Evolutionary conservation across 2,113 vertebrate species (phyloP).

Genomic region (Gila orcuttii): DNA sequence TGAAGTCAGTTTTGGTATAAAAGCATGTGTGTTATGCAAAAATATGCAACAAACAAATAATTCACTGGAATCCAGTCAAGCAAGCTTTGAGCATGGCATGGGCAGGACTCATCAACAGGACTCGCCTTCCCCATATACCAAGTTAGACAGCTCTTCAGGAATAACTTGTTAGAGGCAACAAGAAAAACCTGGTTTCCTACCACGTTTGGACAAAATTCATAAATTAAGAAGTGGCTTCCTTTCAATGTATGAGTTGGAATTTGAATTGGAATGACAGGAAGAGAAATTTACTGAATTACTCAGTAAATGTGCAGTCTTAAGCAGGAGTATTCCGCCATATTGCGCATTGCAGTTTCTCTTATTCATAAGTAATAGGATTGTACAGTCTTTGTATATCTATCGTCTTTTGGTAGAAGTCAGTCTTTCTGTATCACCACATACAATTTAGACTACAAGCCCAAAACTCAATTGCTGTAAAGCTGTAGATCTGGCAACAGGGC

Average conservation of each 20-base stretch:
- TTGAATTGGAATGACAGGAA: background rate
- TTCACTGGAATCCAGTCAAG: slow-evolving; percentile 47
- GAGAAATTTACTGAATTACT: background rate
- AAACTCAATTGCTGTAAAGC: background rate
- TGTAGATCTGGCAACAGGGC: background rate
- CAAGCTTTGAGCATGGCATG: background rate
- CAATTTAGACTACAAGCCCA: background rate
- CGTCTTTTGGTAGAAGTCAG: background rate
- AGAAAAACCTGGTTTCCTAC: background rate
- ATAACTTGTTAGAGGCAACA: background rate
- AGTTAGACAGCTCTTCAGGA: background rate
- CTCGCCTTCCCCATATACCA: background rate
- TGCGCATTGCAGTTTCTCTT: too few relatives aligned
- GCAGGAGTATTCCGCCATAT: too few relatives aligned
- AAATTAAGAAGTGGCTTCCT: background rate
- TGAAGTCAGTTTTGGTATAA: background rate
- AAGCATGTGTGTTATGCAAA: slow-evolving; percentile 22
- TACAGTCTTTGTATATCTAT: too few relatives aligned
- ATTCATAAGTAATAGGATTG: too few relatives aligned
- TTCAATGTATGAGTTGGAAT: background rate
- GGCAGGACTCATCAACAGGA: slow-evolving; percentile 26
- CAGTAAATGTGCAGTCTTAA: too few relatives aligned
- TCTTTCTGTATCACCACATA: background rate
- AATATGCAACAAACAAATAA: slow-evolving; percentile 41
- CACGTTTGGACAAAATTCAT: background rate